These are phyloP conservation scores for Epinotia ramella DNA, from an alignment of 2,888 invertebrate species.

Conservation along the genomic window DNA sequence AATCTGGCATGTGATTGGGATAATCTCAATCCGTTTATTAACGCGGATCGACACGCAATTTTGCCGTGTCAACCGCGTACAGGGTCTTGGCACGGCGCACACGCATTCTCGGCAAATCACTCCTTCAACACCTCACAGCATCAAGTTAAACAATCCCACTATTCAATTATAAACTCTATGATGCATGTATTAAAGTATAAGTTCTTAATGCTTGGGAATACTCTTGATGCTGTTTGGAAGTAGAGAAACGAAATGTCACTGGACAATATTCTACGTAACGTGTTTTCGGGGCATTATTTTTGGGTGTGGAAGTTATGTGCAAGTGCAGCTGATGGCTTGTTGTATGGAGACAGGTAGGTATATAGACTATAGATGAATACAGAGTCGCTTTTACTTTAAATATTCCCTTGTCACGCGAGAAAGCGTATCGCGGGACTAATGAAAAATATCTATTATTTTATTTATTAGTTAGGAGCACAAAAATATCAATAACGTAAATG, in stretches of 20 bases:
- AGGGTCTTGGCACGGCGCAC: conserved; percentile 30
- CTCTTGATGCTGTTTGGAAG: background rate
- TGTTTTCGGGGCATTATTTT: conserved; percentile 30
- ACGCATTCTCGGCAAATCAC: conserved; percentile 25
- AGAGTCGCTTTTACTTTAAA: too few species aligned
- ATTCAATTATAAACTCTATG: conserved; percentile 1
- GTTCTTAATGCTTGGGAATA: background rate
- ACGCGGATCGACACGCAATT: conserved; percentile 27
- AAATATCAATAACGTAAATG: too few species aligned
- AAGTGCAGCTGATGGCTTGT: background rate
- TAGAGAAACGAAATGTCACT: conserved; percentile 17
- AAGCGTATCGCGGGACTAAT: too few species aligned
- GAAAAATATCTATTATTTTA: too few species aligned
- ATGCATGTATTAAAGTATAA: background rate
- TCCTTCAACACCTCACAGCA: conserved; percentile 5
- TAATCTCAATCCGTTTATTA: conserved; percentile 26
- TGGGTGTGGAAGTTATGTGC: conserved; percentile 19
- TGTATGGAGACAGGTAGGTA: background rate
- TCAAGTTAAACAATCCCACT: background rate
- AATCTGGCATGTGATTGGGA: conserved; percentile 1
- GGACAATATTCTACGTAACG: conserved; percentile 32
- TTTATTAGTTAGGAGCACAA: too few species aligned
- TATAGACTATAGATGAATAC: background rate
- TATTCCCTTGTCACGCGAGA: too few species aligned
- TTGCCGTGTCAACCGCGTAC: conserved; percentile 26